Evolutionary conservation across 2,113 vertebrate species (phyloP), one percentile per base, ranked within the genome.

Genomic region (Tragelaphus strepsiceros): DNA sequence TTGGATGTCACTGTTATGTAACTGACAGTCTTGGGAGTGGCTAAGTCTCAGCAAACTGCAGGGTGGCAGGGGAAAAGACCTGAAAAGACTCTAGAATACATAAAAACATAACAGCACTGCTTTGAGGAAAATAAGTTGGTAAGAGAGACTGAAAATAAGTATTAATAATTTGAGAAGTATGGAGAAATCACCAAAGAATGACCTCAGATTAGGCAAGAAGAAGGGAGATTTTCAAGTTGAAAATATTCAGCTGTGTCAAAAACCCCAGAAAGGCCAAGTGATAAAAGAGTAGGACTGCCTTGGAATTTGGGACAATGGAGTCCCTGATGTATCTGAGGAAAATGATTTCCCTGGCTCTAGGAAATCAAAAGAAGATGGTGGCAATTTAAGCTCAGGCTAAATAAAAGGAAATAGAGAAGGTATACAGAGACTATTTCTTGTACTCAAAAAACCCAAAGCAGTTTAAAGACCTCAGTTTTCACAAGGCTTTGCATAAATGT

Each of bases 221-320:
- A 67, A 80, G 74, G 81, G 21, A 62, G 46, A 88, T 51, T 51
- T 88, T 58, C 46, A 62, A 46, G 17, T 22, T 92, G 54, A 95
- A 67, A 89, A 71, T 32, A 6, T 8, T 53, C 12, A 67, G n/a
- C 14, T 93, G 12, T 49, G 53, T 78, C 71, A 67, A 85, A 88
- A n/a, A 85, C 1, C 4, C 26, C 7, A 67, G 78, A 67, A 21
- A 89, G 3, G n/a, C 58, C 59, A 54, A 28, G 15, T 56, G 26
- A 28, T 43, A 26, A 43, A 61, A 53, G 8, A 56, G 14, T 3
- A 59, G 14, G 15, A 80, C 7, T 62, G 6, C 28, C 6, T 11
- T 58, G 46, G 54, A 88, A 26, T 51, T 12, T 43, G 24, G 5
- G n/a, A 67, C 35, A 80, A 9, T 2, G 15, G 58, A 77, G 53